Base-by-base conservation (phyloP, 2,888 invertebrate genomes). In the Hypselothyrea guttata region DNA sequence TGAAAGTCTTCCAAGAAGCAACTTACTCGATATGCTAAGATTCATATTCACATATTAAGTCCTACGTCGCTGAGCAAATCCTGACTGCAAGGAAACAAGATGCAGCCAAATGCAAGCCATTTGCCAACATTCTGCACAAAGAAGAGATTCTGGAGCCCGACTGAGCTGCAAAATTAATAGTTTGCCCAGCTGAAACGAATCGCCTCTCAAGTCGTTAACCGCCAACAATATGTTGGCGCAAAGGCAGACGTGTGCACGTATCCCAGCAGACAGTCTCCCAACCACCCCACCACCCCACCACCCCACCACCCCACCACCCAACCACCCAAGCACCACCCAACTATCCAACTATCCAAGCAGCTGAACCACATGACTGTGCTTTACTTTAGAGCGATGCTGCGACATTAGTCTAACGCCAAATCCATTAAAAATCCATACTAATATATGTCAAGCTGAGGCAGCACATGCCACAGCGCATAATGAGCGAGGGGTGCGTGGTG, bases 151-250 rank as follows among this genome's bases (percentile, higher is more conserved):
- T 9, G n/a, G 5, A 31, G 37, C 33, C 22, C 27, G 13, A 45
- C 45, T 40, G 1, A 33, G 38, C 46, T 47, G 41, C 47, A 79
- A 83, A 87, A 89, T 88, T 87, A 88, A 88, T 88, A 85, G 89
- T 85, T 88, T 75, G 82, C 69, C 87, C 83, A 84, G 86, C 75
- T 86, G 71, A 88, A 86, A 89, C 86, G 88, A 87, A 89, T 89
- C 88, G 88, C 82, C 77, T 70, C 65, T 81, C 75, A 75, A 77
- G 77, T 71, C 67, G 60, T 69, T 61, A 86, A 87, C 88, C 88
- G 71, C 88, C 74, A 84, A 85, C 87, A 84, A 88, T 89, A 87
- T 88, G 87, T 88, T 56, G 65, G 64, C 40, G 54, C 49, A 34
- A 40, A 13, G 41, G 46, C 53, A 47, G 45, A 71, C 46, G 7